Base-by-base conservation (phyloP, 1,140 invertebrate genomes). In the Anastrepha obliqua region DNA sequence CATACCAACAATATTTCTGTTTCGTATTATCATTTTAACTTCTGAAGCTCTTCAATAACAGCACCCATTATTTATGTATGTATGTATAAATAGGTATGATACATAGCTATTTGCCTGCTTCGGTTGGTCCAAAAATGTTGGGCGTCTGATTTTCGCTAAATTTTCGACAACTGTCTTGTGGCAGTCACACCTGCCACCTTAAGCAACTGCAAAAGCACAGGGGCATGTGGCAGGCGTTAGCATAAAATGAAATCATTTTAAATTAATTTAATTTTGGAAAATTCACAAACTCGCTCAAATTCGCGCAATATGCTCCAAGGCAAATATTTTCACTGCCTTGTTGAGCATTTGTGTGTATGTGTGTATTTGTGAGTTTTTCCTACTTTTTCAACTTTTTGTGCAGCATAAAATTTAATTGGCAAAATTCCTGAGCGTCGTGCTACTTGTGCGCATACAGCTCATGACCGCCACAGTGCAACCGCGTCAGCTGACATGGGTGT, bases 391-490 rank as follows among this genome's bases (percentile, higher is more conserved):
- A 81, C 74, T 55, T 55, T 67, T 55, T 55, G 47, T 81, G 74
- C 74, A 81, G 55, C 47, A 81, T 81, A 81, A 81, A 55, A 81
- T 81, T 81, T 81, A 81, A 81, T 81, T 81, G 74, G 74, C 47
- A 29, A 81, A 81, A 81, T 81, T 81, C 74, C 74, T 81, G 47
- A 81, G 47, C 74, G 55, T 13, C 74, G 20, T 44, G 74, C 47
- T 8, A 47, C 51, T 81, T 55, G 17, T 55, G 47, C 13, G 74
- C 74, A 81, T 74, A 29, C n/a, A 62, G 60, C 60, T 17, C n/a
- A 62, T 15, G n/a, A 15, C 60, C 13, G n/a, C 42, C 42, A 13
- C 70, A 51, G 39, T 1, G n/a, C 20, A n/a, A 15, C 39, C 39
- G 47, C 70, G 51, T 78, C 70, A 78, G 70, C 44, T 13, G 74